These are phyloP conservation scores for Drosophila athabasca DNA, from an alignment of 1,140 invertebrate species.

Conservation along the genomic window DNA sequence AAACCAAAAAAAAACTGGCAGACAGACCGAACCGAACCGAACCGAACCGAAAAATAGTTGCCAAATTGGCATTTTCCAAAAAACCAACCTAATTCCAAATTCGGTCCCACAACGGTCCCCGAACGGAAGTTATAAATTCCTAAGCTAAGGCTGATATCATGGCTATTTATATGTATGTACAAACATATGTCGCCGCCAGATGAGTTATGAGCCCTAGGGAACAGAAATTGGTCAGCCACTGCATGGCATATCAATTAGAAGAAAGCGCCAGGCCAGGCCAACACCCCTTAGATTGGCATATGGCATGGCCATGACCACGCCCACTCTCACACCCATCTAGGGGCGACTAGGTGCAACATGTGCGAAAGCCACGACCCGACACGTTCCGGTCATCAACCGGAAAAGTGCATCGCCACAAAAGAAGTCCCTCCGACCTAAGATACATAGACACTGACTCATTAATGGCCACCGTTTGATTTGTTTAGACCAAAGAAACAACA, in stretches of 20 bases:
- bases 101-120: slow-evolving; percentile 21
- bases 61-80: slow-evolving; percentile 60
- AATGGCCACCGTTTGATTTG: slow-evolving; percentile 75
- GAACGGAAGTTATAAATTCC: slow-evolving; percentile 73
- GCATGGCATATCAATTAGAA: slow-evolving; percentile 75
- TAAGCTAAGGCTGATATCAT: slow-evolving; percentile 69
- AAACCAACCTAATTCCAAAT: slow-evolving; percentile 6
- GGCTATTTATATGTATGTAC: slow-evolving; percentile 43
- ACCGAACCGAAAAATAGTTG: slow-evolving; percentile 41
- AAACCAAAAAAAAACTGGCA: neutral
- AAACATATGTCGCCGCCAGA: slow-evolving; percentile 22
- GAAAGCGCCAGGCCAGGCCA: slow-evolving; percentile 65
- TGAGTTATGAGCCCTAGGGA: slow-evolving; percentile 58
- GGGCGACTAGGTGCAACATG: slow-evolving; percentile 42
- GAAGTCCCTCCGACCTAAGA: slow-evolving; percentile 8
- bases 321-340: neutral
- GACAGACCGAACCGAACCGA: slow-evolving; percentile 17
- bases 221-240: slow-evolving; percentile 39
- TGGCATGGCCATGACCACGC: slow-evolving; percentile 37
- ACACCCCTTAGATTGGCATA: slow-evolving; percentile 53
- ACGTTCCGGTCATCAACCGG: slow-evolving; percentile 75
- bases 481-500: slow-evolving; percentile 47
- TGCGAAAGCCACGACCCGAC: slow-evolving; percentile 19
- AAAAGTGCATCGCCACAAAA: slow-evolving; percentile 65
- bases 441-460: slow-evolving; percentile 38